Conservation (phyloP, 2,797 vertebrate genomes). For the Tympanoctomys barrerae region DNA sequence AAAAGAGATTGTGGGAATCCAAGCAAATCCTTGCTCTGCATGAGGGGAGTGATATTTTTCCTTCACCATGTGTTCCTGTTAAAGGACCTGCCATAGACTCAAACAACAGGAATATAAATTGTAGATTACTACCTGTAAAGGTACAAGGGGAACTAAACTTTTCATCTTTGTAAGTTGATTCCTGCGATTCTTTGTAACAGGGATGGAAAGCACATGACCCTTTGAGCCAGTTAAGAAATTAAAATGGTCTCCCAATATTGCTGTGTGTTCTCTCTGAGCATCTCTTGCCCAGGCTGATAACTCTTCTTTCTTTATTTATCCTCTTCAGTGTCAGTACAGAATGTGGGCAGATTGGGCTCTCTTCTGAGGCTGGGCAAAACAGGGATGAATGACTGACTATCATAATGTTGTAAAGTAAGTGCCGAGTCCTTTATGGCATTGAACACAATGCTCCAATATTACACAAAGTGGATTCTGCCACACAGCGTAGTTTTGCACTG, state of each 20-base stretch:
- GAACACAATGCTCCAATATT: too few relatives aligned
- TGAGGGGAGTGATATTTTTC: not conserved
- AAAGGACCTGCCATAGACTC: rapidly evolving
- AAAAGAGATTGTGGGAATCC: not conserved
- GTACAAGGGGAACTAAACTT: too few relatives aligned
- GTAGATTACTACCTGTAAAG: not conserved
- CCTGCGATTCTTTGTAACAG: not conserved
- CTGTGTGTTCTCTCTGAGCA: too few relatives aligned
- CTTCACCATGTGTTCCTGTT: rapidly evolving
- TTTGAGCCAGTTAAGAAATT: not conserved
- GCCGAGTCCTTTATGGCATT: not conserved
- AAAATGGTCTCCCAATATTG: not conserved
- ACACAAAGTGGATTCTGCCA: not conserved
- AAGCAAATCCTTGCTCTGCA: not conserved
- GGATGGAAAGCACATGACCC: not conserved
- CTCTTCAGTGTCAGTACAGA: not conserved
- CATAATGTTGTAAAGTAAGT: rapidly evolving
- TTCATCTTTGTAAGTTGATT: too few relatives aligned
- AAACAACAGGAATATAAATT: rapidly evolving
- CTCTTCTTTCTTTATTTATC: not conserved
- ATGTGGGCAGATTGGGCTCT: not conserved
- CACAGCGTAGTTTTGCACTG: too few relatives aligned
- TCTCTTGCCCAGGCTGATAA: not conserved
- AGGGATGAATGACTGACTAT: not conserved
- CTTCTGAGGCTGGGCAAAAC: not conserved